Percentiles rank a stretch among this genome's conserved stretches.
Conservation (phyloP, 2,113 vertebrate species). For the Clarias magur region DNA sequence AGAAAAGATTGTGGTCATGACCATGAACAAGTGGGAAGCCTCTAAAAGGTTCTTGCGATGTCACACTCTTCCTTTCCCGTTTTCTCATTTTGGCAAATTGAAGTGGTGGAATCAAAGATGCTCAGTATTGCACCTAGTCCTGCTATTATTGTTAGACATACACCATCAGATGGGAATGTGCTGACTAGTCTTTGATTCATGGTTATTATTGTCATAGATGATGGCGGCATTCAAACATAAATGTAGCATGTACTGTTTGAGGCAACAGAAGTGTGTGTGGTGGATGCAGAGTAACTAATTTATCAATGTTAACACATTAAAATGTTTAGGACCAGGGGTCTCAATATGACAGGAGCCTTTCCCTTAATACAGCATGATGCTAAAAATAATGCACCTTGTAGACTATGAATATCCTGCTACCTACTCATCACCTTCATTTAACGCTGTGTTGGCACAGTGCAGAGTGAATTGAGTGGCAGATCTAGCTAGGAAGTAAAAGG, state of each 20-base stretch:
- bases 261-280: background rate
- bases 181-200: background rate
- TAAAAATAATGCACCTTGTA: background rate
- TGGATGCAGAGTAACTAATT: background rate
- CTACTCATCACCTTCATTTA: slow-evolving; percentile 5
- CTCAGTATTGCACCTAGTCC: background rate
- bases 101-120: slow-evolving; percentile 6
- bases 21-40: background rate
- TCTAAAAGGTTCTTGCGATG: background rate
- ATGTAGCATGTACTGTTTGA: background rate
- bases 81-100: background rate
- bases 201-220: background rate
- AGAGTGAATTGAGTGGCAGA: background rate
- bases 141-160: background rate
- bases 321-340: background rate
- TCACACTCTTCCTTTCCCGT: background rate
- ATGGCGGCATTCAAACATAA: background rate
- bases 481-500: background rate
- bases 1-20: background rate
- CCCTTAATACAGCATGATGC: background rate
- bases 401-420: slow-evolving; percentile 11
- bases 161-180: background rate
- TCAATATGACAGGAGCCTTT: background rate
- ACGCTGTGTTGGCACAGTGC: background rate
- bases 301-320: background rate